Evolutionary conservation across 1,140 invertebrate genomes (phyloP), one percentile per base, ranked within the genome.

Genomic region (Drosophila ohnishii): DNA sequence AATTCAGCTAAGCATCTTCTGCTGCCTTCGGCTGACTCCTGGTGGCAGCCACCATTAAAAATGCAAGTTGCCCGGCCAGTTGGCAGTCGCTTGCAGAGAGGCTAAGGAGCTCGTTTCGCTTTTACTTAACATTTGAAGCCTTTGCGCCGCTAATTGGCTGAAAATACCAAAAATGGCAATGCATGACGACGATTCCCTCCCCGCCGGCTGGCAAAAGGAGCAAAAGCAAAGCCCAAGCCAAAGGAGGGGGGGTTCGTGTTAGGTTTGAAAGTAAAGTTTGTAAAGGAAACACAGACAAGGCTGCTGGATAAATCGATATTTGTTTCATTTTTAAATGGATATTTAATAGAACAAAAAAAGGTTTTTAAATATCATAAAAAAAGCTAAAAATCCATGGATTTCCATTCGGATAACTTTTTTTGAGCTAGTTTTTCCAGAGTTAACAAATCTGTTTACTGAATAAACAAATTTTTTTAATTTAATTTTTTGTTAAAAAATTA

Each of bases 101-200:
- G 22, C 50, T 32, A 37, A 48, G 65, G 72, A 84, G 64, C 81
- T 85, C 74, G 76, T 87, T 88, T 88, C 84, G 84, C 84, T 87
- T 87, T 87, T 87, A 88, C 84, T 87, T 83, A 80, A 88, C 82
- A 90, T 90, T 90, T 90, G 70, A 80, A 82, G 78, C 76, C 84
- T 90, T 90, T 86, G 87, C 80, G 79, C 79, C 86, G 80, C 86
- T 90, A 90, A 90, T 90, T 90, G 86, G 86, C 86, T 83, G 80
- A 90, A 90, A 90, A 90, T 90, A 90, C 86, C 86, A 90, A 90
- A 90, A 90, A 90, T 86, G 86, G 86, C 82, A 83, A 88, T 88
- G 76, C 80, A 84, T 88, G 80, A 83, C 76, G 80, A 83, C 76
- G 77, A 80, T 48, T 75, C 45, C 45, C 53, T 45, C 7, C 40